Evolutionary conservation across 2,113 vertebrate genomes (phyloP), one percentile per base, ranked within the genome.

Genomic region (Tachuris rubrigastra): DNA sequence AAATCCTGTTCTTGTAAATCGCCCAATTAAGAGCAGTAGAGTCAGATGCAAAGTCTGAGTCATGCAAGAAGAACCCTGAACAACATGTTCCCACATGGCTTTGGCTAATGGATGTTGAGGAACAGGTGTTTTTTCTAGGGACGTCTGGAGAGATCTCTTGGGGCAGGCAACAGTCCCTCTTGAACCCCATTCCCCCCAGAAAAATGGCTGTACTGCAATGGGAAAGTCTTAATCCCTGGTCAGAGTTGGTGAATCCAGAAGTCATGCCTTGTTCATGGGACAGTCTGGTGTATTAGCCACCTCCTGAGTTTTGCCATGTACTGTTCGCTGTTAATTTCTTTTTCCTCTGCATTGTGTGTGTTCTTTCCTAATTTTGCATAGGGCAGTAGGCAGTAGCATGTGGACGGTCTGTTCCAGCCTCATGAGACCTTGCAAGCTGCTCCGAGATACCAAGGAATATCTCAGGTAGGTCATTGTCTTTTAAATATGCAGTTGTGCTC

Each of bases 101-200:
- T 66, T 50, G 73, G 37, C 9, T 77, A 20, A 30, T 2, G 1
- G 5, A 28, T 5, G 16, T 4, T 67, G 41, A 49, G 52, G 28
- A 77, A 56, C 35, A n/a, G 3, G 10, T 31, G 25, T 66, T 83
- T 12, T 44, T 8, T 44, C 53, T 8, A 21, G 58, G 30, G 41
- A 31, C 18, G 14, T 71, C 47, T 31, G 28, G 28, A 67, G 52
- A 67, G 21, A 18, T 4, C n/a, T 27, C 24, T 44, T 7, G 2
- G 63, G 52, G 20, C n/a, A 82, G 31, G 27, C 23, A 66, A 67
- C 12, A 67, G 35, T 28, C 52, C 23, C 7, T 47, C 31, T 72
- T 17, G 23, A 39, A 27, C 27, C 15, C 17, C 3, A 5, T 49
- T 44, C 18, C 3, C 5, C 12, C 15, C 5, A 7, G 1, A 21